Conservation (phyloP, 2,797 vertebrate genomes). For the Falco novaeseelandiae region DNA sequence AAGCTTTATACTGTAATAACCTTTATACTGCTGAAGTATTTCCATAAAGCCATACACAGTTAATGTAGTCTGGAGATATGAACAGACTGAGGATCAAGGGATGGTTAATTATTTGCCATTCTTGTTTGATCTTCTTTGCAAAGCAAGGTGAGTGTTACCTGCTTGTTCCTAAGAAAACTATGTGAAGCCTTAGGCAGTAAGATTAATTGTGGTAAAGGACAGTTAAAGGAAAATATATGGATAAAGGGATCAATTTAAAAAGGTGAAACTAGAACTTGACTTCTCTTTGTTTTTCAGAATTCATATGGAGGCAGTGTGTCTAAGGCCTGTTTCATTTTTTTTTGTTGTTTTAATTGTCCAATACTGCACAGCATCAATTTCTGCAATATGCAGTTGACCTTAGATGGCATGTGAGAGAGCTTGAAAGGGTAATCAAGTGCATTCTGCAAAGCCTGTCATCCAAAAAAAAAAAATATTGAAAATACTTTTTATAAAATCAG, state of each 20-base stretch:
- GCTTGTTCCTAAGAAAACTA: neutral
- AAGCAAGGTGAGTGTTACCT: neutral
- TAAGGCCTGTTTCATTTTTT: neutral
- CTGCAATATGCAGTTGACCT: accelerated
- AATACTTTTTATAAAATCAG: neutral
- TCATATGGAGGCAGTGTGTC: neutral
- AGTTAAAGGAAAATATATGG: neutral
- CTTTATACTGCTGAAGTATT: neutral
- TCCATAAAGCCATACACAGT: neutral
- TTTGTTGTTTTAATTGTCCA: neutral
- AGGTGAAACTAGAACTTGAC: neutral
- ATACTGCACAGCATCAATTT: neutral
- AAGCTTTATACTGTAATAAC: neutral
- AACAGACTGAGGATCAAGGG: neutral
- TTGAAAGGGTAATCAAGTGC: neutral
- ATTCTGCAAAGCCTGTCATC: neutral
- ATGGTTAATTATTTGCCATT: neutral
- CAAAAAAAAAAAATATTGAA: neutral
- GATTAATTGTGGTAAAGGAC: neutral
- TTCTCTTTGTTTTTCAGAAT: neutral
- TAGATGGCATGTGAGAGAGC: neutral
- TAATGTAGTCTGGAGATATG: neutral
- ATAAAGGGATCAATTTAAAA: neutral
- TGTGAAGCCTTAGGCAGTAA: neutral
- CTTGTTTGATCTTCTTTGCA: neutral